phyloP scores from a whole-genome alignment of 1,140 invertebrate genomes.

The Scaptomyza hsui region DNA sequence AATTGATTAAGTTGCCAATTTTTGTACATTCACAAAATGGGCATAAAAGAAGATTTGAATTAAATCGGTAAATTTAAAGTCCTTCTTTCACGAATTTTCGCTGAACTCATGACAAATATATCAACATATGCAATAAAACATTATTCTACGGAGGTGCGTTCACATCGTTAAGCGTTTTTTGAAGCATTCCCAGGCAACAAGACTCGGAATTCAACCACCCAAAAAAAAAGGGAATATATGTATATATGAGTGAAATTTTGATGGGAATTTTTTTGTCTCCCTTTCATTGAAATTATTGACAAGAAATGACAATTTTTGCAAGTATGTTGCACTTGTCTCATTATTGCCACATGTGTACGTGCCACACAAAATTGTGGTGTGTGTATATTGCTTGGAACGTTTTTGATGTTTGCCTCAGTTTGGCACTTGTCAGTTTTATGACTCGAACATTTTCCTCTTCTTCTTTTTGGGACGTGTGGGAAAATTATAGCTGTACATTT shows the following conservation, averaged over 20 bases:
- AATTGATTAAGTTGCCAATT: slow-evolving; percentile 22
- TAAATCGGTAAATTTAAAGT: neutral
- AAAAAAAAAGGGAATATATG: slow-evolving; percentile 20
- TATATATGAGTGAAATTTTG: slow-evolving; percentile 23
- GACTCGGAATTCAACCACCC: slow-evolving; percentile 61
- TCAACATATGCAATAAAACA: slow-evolving; percentile 2
- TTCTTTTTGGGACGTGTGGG: slow-evolving; percentile 49
- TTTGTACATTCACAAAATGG: too few relatives aligned
- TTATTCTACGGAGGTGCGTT: slow-evolving; percentile 14
- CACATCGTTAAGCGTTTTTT: slow-evolving; percentile 55
- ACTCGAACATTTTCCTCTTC: slow-evolving; percentile 50
- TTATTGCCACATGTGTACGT: slow-evolving; percentile 82
- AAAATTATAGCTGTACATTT: slow-evolving; percentile 45
- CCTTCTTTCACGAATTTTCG: neutral
- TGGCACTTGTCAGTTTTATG: slow-evolving; percentile 78
- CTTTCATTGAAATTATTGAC: slow-evolving; percentile 70
- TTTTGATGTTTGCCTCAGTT: slow-evolving; percentile 67
- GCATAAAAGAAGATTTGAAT: neutral
- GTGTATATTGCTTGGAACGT: slow-evolving; percentile 1
- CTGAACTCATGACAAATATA: slow-evolving; percentile 3
- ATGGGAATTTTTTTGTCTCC: slow-evolving; percentile 32
- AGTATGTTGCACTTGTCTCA: slow-evolving; percentile 82
- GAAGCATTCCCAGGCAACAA: slow-evolving; percentile 25
- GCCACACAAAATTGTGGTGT: slow-evolving; percentile 40
- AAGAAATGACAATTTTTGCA: slow-evolving; percentile 75